Evolutionary conservation across 2,888 invertebrate genomes (phyloP), one percentile per base, ranked within the genome.

Genomic region (Coecobrya sp.): DNA sequence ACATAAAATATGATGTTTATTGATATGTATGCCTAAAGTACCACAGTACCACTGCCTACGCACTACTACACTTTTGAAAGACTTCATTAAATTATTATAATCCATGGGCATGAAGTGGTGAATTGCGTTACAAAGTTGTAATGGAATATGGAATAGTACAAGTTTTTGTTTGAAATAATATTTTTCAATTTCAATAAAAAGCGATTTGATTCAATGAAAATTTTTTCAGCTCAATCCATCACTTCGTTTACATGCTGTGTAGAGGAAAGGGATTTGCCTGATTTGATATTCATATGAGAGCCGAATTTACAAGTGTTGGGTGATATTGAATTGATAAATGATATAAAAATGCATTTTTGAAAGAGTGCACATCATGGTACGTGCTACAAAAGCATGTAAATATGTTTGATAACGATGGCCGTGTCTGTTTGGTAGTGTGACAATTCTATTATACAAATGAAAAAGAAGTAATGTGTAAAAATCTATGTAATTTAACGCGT

Each of bases 221-320:
- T 52, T 16, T 79, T 49, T 52, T 49, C 19, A 79, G 4, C 27
- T 27, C 52, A 52, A 79, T 79, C n/a, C n/a, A 79, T 79, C 70
- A 8, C 30, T 45, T 42, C 4, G 36, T 2, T 27, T 84, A 16
- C 45, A 84, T 62, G 1, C 10, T 45, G 65, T 30, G 30, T 59
- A 36, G 81, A 81, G 30, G 49, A 70, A 86, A 86, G 10, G 25
- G 76, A 36, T 79, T 79, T 79, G n/a, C 65, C 16, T 81, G 81
- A 88, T 68, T 88, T 49, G 81, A 81, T 68, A 88, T 88, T 88
- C 88, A 88, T n/a, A n/a, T 88, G 88, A 87, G 81, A 65, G 45
- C 52, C 10, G 52, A 88, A 88, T 88, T 88, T 62, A 45, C 45
- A 73, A 22, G 25, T 62, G 30, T 36, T 36, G 36, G 2, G 36